Evolutionary conservation across 2,797 vertebrate species (phyloP).

Genomic region (Spizella passerina): DNA sequence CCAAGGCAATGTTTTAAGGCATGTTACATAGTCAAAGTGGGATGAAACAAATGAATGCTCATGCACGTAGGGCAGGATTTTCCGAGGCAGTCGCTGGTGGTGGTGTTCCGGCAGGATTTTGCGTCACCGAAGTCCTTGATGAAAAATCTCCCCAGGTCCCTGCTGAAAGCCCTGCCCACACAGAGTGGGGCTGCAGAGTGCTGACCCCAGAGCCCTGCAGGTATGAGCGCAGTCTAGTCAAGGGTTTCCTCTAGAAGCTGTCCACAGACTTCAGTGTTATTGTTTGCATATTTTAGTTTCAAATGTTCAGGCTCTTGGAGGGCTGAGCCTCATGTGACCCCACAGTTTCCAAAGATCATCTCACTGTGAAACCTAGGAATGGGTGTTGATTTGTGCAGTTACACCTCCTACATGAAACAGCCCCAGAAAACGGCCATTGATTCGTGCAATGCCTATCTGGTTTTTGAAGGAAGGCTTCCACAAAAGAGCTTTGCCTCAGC

Average conservation of each 20-base stretch:
- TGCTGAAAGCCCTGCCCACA: not conserved
- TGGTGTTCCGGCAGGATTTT: not conserved
- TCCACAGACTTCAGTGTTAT: fast-evolving
- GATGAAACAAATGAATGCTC: not conserved
- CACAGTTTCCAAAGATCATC: not conserved
- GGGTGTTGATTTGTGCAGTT: not conserved
- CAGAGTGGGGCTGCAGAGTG: not conserved
- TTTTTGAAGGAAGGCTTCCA: not conserved
- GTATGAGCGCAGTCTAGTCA: not conserved
- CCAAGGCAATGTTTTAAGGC: constrained; percentile 28
- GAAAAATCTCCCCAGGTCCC: not conserved
- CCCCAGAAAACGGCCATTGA: not conserved
- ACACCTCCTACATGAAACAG: not conserved
- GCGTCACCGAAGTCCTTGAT: not conserved
- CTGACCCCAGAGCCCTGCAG: not conserved
- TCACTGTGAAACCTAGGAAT: not conserved
- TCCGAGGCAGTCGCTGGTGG: not conserved
- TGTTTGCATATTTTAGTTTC: not conserved
- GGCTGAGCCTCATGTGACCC: not conserved
- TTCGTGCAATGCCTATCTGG: fast-evolving
- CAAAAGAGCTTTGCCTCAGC: not conserved
- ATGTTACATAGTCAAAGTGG: not conserved
- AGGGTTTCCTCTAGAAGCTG: not conserved
- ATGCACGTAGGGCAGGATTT: not conserved
- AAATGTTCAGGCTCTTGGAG: not conserved